These are phyloP conservation scores for Lophura nycthemera DNA, from an alignment of 2,113 vertebrate genomes.

Conservation along the genomic window DNA sequence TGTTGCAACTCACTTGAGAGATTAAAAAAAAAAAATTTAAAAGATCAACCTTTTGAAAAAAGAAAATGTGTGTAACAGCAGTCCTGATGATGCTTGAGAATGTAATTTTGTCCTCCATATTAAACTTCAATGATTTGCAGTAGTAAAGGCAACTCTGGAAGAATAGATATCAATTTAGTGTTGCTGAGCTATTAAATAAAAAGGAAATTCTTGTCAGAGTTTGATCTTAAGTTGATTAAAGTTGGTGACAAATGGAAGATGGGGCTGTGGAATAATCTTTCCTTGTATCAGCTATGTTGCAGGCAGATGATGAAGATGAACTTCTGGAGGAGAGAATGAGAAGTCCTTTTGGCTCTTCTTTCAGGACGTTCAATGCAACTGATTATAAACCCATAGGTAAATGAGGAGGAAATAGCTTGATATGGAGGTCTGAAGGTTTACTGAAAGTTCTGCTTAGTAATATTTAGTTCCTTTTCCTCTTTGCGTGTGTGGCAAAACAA, in stretches of 20 bases:
- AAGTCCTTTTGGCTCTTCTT: constrained; percentile 98
- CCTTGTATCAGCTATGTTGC: constrained; percentile 89
- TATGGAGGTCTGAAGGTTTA: not conserved
- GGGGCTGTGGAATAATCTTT: constrained; percentile 10
- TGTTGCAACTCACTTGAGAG: not conserved
- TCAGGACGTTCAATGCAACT: constrained; percentile 97
- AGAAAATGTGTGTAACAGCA: not conserved
- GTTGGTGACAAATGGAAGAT: not conserved
- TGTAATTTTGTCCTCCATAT: not conserved
- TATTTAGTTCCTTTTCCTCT: not conserved
- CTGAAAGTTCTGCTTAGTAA: not conserved
- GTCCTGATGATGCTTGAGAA: not conserved
- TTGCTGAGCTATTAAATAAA: not conserved
- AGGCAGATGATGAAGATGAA: constrained; percentile 98
- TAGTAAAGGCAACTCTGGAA: not conserved
- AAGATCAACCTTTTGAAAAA: not conserved
- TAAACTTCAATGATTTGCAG: not conserved
- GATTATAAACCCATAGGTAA: constrained; percentile 99
- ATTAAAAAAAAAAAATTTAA: not conserved
- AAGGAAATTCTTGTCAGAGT: not conserved
- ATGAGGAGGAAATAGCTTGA: not conserved
- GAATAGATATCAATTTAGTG: not conserved
- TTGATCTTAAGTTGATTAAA: not conserved
- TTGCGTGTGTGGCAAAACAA: not conserved
- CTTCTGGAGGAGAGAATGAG: constrained; percentile 98